Percentiles rank a stretch among this genome's conserved stretches.
These are phyloP conservation scores for Drosophila pseudoobscura DNA, from an alignment of 1,140 invertebrate genomes.

Conservation along the genomic window DNA sequence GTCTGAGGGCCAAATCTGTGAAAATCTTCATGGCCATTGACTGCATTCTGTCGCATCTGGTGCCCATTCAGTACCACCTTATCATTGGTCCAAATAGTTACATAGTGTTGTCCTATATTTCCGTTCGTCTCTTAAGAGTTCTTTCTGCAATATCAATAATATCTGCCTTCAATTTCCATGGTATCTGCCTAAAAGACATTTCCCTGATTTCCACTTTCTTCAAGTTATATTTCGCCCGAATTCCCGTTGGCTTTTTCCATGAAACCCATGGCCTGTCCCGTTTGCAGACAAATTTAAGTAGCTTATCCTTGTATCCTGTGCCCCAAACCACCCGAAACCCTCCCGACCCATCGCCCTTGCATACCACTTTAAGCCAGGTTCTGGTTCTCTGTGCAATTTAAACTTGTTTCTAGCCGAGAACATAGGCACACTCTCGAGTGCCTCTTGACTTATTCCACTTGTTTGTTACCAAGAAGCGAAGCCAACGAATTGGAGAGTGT, in stretches of 20 bases:
- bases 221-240: neutral
- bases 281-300: slow-evolving; percentile 49
- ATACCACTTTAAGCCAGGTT: slow-evolving; percentile 43
- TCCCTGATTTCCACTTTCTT: too few relatives aligned
- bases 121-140: too few relatives aligned
- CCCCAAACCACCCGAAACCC: too few relatives aligned
- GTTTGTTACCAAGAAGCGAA: slow-evolving; percentile 65
- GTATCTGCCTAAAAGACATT: too few relatives aligned
- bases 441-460: slow-evolving; percentile 73
- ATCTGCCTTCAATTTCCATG: slow-evolving; percentile 7
- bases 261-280: slow-evolving; percentile 6
- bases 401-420: slow-evolving; percentile 49
- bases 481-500: slow-evolving; percentile 7
- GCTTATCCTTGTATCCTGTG: slow-evolving; percentile 43
- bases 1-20: too few relatives aligned
- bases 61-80: too few relatives aligned
- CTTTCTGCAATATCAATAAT: too few relatives aligned
- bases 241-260: slow-evolving; percentile 21
- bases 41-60: too few relatives aligned
- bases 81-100: too few relatives aligned
- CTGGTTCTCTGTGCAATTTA: slow-evolving; percentile 38
- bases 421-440: slow-evolving; percentile 64
- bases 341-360: too few relatives aligned
- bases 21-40: too few relatives aligned
- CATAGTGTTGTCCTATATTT: too few relatives aligned